Evolutionary conservation across 2,888 invertebrate genomes (phyloP).

Genomic region (Lycia hirtaria): DNA sequence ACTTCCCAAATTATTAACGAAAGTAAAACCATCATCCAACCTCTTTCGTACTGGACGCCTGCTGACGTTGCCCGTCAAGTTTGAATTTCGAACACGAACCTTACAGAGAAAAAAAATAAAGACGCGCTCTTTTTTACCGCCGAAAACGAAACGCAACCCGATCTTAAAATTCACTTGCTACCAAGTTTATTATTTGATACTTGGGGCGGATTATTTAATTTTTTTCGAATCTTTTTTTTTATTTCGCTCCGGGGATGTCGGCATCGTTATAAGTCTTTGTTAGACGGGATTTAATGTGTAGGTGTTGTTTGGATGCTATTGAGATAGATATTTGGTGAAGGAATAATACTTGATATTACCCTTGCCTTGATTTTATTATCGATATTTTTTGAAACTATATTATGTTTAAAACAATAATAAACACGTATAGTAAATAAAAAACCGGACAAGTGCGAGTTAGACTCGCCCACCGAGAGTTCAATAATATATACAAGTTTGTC

Average conservation of each 20-base stretch:
- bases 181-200: conserved; percentile 85
- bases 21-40: conserved; percentile 67
- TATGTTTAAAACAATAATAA: too few species aligned
- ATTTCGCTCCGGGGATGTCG: conserved; percentile 67
- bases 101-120: conserved; percentile 18
- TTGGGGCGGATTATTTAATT: conserved; percentile 70
- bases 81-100: conserved; percentile 71
- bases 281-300: conserved; percentile 62
- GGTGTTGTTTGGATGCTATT: conserved; percentile 62
- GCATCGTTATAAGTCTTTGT: conserved; percentile 73
- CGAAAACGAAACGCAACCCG: conserved; percentile 68
- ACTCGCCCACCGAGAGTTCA: too few species aligned
- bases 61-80: conserved; percentile 77
- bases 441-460: too few species aligned
- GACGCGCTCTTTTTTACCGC: conserved; percentile 62
- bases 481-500: too few species aligned
- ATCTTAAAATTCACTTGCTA: conserved; percentile 84
- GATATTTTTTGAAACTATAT: too few species aligned
- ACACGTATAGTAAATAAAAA: too few species aligned
- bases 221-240: conserved; percentile 60
- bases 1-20: conserved; percentile 48
- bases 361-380: too few species aligned
- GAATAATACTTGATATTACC: conserved; percentile 15
- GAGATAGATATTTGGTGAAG: conserved; percentile 54
- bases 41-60: conserved; percentile 68